A percentile compares a stretch with the other conserved stretches of the same genome.
Evolutionary conservation across 2,797 vertebrate genomes (phyloP).

Genomic region (Poeciliopsis turneri): DNA sequence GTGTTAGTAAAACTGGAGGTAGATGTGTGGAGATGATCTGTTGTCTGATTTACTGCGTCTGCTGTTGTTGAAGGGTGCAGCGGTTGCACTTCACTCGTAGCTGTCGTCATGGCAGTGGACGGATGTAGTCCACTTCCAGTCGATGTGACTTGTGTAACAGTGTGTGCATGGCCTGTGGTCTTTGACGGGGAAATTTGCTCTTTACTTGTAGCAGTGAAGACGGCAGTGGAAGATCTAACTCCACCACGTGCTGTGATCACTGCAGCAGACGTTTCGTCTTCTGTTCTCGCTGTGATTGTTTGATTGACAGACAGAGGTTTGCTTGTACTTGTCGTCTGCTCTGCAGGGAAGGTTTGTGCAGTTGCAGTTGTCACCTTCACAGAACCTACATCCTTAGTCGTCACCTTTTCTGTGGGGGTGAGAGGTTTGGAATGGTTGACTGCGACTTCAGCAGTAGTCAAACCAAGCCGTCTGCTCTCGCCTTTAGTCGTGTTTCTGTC

Average conservation of each 20-base stretch:
- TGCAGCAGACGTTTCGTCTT: neutral
- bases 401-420: neutral
- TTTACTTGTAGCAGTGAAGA: neutral
- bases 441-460: neutral
- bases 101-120: neutral
- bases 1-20: neutral
- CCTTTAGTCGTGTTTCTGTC: neutral
- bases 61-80: neutral
- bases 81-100: neutral
- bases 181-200: neutral
- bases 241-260: neutral
- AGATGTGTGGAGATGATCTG: neutral
- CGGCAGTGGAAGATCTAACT: neutral
- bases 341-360: neutral
- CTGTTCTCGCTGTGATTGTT: neutral
- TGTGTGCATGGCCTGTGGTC: neutral
- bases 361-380: neutral
- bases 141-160: neutral
- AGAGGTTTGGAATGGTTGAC: constrained; percentile 1
- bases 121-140: neutral
- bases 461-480: neutral
- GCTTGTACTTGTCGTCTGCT: too few relatives aligned
- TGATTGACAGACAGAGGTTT: neutral
- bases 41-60: neutral
- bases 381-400: neutral